These are phyloP conservation scores for Platysternon megacephalum DNA, from an alignment of 2,113 vertebrate species.

Conservation along the genomic window DNA sequence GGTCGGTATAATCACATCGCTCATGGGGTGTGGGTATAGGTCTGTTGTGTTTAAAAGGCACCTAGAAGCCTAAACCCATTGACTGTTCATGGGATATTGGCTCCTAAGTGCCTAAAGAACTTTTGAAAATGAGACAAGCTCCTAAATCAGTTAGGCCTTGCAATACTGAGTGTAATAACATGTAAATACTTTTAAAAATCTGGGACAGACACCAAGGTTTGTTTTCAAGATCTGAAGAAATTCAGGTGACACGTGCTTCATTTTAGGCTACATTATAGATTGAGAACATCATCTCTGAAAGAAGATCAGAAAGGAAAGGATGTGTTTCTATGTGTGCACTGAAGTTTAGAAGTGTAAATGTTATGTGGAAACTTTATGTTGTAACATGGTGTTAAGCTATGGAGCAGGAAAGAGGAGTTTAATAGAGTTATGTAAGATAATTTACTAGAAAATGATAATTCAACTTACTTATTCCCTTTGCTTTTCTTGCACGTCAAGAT, in stretches of 20 bases:
- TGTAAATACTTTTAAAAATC: background rate
- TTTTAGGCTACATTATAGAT: background rate
- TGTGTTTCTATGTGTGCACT: background rate
- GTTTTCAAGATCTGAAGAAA: background rate
- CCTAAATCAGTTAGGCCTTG: background rate
- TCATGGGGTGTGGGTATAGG: background rate
- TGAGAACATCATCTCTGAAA: background rate
- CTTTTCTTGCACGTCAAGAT: background rate
- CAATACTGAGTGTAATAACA: background rate
- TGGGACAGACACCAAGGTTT: background rate
- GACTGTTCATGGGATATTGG: background rate
- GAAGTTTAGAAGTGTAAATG: background rate
- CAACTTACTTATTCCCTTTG: background rate
- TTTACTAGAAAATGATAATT: background rate
- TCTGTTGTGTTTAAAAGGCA: background rate
- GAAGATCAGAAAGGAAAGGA: background rate
- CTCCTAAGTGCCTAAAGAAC: background rate
- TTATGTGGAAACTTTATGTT: background rate
- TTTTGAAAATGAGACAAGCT: background rate
- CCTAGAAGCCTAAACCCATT: background rate
- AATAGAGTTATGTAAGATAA: background rate
- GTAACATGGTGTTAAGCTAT: background rate
- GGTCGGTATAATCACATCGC: fast-evolving
- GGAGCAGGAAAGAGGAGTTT: background rate
- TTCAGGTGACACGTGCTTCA: background rate